Evolutionary conservation across 1,140 invertebrate species (phyloP), one percentile per base, ranked within the genome.

Genomic region (Cherax quadricarinatus): DNA sequence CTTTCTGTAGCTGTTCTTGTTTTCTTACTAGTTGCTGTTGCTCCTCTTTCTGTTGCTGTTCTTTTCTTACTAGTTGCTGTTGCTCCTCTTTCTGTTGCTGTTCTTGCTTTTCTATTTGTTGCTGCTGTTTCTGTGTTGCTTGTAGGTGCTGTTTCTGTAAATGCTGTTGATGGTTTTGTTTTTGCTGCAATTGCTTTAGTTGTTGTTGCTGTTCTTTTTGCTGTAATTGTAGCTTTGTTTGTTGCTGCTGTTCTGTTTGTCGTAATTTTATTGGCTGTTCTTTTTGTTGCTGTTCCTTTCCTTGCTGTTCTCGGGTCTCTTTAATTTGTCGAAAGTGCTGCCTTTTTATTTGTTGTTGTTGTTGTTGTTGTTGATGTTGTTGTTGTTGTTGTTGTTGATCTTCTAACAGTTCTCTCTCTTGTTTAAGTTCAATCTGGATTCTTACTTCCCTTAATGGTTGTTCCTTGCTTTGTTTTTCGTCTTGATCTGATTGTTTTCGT

Each of bases 311-410:
- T 41, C 2, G 30, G 30, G 4, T 14, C 30, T 70, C 57, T 16
- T 60, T 60, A 2, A 60, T 12, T 24, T 70, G 57, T 9, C 48
- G 84, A 48, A 18, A 51, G 24, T 16, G 73, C 5, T 84, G 82
- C n/a, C 24, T 16, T n/a, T 60, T 48, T n/a, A 57, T 84, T 60
- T 82, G 80, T 57, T 82, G 49, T 51, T 78, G 49, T 4, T 24
- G 41, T 4, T 49, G 49, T 70, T 78, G 49, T 4, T 24, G 41
- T 4, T 49, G 49, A 9, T 85, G 24, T 49, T 73, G 62, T n/a
- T 86, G 85, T 60, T 82, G 80, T 57, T 82, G 49, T 51, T 78
- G 49, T 4, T 24, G 41, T 4, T 49, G 49, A 9, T 85, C 83
- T 60, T 85, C 78, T 10, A 48, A 9, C 18, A 53, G 49, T n/a